Base-by-base conservation (phyloP, 2,113 vertebrate species). In the Xiphorhynchus elegans region DNA sequence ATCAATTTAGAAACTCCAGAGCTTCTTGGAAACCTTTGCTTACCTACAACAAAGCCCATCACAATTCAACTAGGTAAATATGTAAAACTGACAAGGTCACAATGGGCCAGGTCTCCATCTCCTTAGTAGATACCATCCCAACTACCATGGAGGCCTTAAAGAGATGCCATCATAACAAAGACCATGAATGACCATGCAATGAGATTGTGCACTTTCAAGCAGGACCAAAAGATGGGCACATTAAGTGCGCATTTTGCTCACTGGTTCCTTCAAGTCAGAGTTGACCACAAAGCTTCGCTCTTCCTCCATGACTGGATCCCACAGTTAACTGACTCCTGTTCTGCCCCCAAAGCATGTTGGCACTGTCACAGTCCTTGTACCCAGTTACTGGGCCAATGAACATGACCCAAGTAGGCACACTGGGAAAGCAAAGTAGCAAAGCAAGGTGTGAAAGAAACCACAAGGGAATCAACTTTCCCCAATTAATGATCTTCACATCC, bases 391-490 rank as follows among this genome's bases (percentile, higher is more conserved):
- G 47, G 46, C 17, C 37, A 12, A 9, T 2, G 18, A 7, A 28
- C 9, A 5, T 25, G 35, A 63, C 26, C 16, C 68, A 62, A 75
- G 44, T 31, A 89, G 42, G 33, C 20, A 76, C 63, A 26, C 26
- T 20, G 73, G 44, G 67, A 93, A 89, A 72, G 53, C 18, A 79
- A 52, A 69, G 55, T 3, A 56, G 39, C 53, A 24, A 72, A 91
- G 33, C 19, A 66, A 67, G 10, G 33, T 64, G 17, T 40, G 23
- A n/a, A 72, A 83, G 46, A 76, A 88, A 72, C 14, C 24, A 35
- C 0, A 0, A 9, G 29, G 37, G 11, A 68, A 53, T 8, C 49
- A 73, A 23, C 10, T 23, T 83, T 35, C 5, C 25, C 9, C 23
- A 42, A 11, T 29, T 92, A 58, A 39, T 49, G 7, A 88, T 26